A percentile compares a stretch with the other conserved stretches of the same genome.
Evolutionary conservation across 1,140 invertebrate genomes (phyloP).

Genomic region (Ceratina japonica): DNA sequence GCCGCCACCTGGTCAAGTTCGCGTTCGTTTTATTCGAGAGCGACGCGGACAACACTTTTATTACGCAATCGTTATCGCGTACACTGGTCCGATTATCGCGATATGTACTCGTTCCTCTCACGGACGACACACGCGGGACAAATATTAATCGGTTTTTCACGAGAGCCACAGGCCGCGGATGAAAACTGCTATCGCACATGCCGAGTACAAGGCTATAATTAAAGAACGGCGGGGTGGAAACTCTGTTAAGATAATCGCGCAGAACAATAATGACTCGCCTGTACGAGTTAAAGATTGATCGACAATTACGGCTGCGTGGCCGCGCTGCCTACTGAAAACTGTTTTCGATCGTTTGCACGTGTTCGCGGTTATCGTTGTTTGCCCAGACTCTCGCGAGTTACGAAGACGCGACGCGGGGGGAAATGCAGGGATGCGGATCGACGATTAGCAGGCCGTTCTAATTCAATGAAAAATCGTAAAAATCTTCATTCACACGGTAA

Average conservation of each 20-base stretch:
- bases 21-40: neutral
- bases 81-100: conserved; percentile 1
- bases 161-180: conserved; percentile 15
- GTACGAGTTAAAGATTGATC: conserved; percentile 71
- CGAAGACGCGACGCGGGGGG: neutral
- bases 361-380: conserved; percentile 67
- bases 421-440: neutral
- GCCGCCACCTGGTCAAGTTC: neutral
- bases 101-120: conserved; percentile 31
- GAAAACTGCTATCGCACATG: conserved; percentile 48
- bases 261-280: conserved; percentile 64
- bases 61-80: neutral
- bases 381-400: conserved; percentile 4
- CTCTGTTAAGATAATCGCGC: conserved; percentile 69
- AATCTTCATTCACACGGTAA: too few species aligned
- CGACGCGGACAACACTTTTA: neutral
- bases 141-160: conserved; percentile 41
- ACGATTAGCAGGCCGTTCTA: neutral
- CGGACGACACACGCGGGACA: conserved; percentile 28
- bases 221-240: conserved; percentile 65
- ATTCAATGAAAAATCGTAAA: neutral
- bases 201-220: conserved; percentile 67
- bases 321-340: conserved; percentile 56
- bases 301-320: conserved; percentile 50
- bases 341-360: conserved; percentile 71